phyloP scores from a whole-genome alignment of 2,797 vertebrate genomes.

The Coluber constrictor region DNA sequence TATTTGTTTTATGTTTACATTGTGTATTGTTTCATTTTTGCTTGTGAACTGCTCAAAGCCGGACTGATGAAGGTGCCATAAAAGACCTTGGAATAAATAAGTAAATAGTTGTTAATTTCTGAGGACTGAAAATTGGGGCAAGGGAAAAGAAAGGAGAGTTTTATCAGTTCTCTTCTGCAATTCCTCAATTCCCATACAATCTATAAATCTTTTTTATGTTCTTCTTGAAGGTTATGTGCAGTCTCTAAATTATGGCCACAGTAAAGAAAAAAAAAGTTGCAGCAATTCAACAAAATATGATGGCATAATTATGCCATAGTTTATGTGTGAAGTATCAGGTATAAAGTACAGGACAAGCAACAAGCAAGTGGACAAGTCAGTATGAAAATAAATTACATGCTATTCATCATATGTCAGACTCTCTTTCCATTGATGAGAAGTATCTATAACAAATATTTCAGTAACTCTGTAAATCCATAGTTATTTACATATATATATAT shows the following conservation, averaged over 20 bases:
- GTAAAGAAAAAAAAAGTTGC: neutral
- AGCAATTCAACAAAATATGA: neutral
- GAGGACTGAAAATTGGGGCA: neutral
- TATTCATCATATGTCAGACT: neutral
- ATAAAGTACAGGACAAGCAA: neutral
- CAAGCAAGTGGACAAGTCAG: neutral
- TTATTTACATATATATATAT: too few relatives aligned
- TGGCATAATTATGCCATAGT: neutral
- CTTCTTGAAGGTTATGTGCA: neutral
- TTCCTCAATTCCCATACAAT: neutral
- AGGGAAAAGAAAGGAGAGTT: neutral
- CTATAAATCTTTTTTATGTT: neutral
- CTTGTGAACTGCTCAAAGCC: neutral
- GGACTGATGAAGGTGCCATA: neutral
- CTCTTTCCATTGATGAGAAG: neutral
- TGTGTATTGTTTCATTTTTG: neutral
- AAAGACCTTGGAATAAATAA: neutral
- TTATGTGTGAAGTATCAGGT: neutral
- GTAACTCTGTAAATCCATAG: neutral
- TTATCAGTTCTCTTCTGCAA: neutral
- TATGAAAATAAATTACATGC: neutral
- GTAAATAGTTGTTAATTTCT: neutral
- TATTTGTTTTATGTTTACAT: neutral
- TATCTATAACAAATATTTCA: slow-evolving; percentile 10
- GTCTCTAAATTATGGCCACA: neutral